Evolutionary conservation across 1,140 invertebrate species (phyloP), one percentile per base, ranked within the genome.

Genomic region (Cephus cinctus): DNA sequence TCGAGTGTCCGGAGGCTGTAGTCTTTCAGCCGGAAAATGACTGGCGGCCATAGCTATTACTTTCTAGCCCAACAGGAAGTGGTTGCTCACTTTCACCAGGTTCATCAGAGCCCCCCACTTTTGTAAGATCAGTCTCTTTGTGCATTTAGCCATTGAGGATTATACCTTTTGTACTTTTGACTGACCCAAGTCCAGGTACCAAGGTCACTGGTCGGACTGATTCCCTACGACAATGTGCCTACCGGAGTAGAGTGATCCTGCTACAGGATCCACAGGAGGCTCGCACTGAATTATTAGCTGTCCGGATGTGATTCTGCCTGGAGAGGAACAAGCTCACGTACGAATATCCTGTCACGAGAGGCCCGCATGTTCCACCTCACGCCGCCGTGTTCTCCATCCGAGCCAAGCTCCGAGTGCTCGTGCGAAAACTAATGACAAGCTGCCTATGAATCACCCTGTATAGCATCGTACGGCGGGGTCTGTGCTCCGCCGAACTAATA

Each of bases 281-380:
- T 56, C 51, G 54, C 34, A 41, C 43, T 58, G 63, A 73, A 74
- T 75, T 69, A 73, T 72, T 67, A 61, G 56, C 59, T 56, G 59
- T 57, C 57, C 56, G 50, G 58, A 65, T 72, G 71, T 71, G 67
- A 75, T 71, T 65, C 62, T 52, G 56, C 54, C 56, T 32, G 53
- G 65, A 63, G 59, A 51, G 43, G 56, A 56, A 63, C 63, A 71
- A 59, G 62, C 52, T n/a, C 57, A 59, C 59, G 62, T 67, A 73
- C 70, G 69, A 73, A 73, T 76, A 71, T 76, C 69, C 69, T 71
- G 73, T 73, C 71, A 65, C n/a, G n/a, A n/a, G 25, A 27, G n/a
- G 6, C n/a, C 58, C 56, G 43, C 46, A 55, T 20, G 34, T 27
- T 60, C 47, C 60, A 57, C 57, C 53, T 56, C 57, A n/a, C 25